A percentile compares a stretch with the other conserved stretches of the same genome.
Evolutionary conservation across 1,140 invertebrate species (phyloP).

Genomic region (Marisa cornuarietis): DNA sequence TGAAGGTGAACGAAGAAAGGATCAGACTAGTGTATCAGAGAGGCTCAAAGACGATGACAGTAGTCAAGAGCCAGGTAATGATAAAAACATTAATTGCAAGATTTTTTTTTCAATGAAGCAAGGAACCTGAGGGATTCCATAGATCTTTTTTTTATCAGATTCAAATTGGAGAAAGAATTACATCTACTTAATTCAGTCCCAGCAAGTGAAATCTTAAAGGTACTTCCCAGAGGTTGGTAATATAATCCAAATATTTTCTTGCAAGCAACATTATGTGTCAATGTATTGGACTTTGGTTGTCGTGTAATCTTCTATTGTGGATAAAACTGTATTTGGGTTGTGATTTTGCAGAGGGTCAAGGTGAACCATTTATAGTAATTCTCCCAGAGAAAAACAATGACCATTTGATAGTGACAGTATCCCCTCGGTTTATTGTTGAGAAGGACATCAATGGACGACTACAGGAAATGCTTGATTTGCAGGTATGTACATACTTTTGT

Average conservation of each 20-base stretch:
- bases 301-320: not conserved
- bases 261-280: not conserved
- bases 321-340: not conserved
- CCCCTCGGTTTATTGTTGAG: conserved; percentile 50
- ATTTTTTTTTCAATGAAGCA: too few species aligned
- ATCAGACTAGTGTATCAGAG: not conserved
- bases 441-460: conserved; percentile 47
- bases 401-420: conserved; percentile 46
- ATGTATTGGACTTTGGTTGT: not conserved
- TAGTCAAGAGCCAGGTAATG: not conserved
- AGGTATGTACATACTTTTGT: conserved; percentile 1
- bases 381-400: conserved; percentile 34
- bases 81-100: too few species aligned
- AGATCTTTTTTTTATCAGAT: too few species aligned
- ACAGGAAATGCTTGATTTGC: conserved; percentile 45
- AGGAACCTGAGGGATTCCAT: too few species aligned
- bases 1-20: not conserved
- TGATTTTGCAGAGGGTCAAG: conserved; percentile 45
- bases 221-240: too few species aligned
- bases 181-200: too few species aligned
- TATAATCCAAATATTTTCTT: not conserved
- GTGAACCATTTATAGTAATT: conserved; percentile 55
- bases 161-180: too few species aligned
- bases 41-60: not conserved
- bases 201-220: too few species aligned